These are phyloP conservation scores for Anseranas semipalmata DNA, from an alignment of 2,113 vertebrate genomes.

Conservation along the genomic window DNA sequence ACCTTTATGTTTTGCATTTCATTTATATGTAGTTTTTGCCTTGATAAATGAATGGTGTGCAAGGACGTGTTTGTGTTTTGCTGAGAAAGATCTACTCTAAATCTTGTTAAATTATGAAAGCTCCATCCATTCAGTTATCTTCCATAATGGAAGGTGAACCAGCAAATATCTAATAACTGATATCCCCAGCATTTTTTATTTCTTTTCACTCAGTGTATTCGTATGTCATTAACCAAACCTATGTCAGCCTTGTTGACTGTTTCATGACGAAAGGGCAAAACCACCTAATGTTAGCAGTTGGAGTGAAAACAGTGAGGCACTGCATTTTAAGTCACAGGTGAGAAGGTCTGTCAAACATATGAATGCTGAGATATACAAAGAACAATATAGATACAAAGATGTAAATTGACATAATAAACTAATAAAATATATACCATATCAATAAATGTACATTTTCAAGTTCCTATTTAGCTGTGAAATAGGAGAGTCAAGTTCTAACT, in stretches of 20 bases:
- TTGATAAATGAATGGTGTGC: background rate
- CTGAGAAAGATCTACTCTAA: background rate
- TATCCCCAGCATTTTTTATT: background rate
- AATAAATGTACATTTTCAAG: background rate
- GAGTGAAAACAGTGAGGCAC: background rate
- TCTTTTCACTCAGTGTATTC: background rate
- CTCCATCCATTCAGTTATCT: background rate
- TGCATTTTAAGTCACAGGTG: background rate
- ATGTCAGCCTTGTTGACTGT: background rate
- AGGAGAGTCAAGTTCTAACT: background rate
- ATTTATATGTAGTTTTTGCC: background rate
- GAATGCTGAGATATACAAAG: background rate
- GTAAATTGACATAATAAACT: background rate
- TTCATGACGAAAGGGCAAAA: background rate
- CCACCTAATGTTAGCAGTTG: background rate
- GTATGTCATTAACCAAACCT: background rate
- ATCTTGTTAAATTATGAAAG: background rate
- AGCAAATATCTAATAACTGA: background rate
- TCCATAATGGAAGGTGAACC: slow-evolving; percentile 16
- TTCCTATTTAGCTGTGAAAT: background rate
- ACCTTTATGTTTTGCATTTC: background rate
- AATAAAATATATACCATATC: background rate
- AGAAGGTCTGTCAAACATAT: background rate
- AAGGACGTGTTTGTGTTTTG: background rate
- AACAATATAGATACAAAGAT: background rate